These are phyloP conservation scores for Andinoacara biseriatus DNA, from an alignment of 2,113 vertebrate genomes.

Conservation along the genomic window DNA sequence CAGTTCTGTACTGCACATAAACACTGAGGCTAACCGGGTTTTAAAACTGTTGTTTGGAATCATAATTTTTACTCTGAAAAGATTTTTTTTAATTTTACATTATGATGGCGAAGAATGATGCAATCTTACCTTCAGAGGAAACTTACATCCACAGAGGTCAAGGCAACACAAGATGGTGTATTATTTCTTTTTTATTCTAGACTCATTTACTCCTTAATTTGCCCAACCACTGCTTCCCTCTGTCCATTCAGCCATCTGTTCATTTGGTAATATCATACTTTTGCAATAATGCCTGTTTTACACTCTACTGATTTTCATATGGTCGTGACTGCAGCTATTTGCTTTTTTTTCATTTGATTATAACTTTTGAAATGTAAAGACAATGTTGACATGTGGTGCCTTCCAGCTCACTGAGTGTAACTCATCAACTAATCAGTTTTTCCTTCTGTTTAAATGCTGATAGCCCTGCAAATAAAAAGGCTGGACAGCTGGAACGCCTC, in stretches of 20 bases:
- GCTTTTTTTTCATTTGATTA: neutral
- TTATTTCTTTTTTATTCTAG: neutral
- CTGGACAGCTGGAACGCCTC: slow-evolving; percentile 2
- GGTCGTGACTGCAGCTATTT: neutral
- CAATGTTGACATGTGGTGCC: neutral
- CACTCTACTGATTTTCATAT: neutral
- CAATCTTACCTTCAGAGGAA: neutral
- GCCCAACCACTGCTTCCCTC: neutral
- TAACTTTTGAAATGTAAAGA: neutral
- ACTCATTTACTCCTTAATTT: neutral
- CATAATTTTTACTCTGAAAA: neutral
- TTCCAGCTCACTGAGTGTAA: neutral
- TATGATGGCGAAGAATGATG: neutral
- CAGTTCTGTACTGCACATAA: neutral
- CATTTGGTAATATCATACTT: neutral
- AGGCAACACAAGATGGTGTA: neutral
- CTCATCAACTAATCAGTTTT: slow-evolving; percentile 1
- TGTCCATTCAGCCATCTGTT: neutral
- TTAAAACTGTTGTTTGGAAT: neutral
- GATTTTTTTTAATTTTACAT: neutral
- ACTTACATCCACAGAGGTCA: neutral
- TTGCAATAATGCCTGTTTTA: neutral
- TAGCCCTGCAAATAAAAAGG: neutral
- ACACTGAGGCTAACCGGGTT: neutral
- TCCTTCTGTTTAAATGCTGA: neutral